Evolutionary conservation across 2,113 vertebrate species (phyloP), one percentile per base, ranked within the genome.

Genomic region (Corythornis cristatus): DNA sequence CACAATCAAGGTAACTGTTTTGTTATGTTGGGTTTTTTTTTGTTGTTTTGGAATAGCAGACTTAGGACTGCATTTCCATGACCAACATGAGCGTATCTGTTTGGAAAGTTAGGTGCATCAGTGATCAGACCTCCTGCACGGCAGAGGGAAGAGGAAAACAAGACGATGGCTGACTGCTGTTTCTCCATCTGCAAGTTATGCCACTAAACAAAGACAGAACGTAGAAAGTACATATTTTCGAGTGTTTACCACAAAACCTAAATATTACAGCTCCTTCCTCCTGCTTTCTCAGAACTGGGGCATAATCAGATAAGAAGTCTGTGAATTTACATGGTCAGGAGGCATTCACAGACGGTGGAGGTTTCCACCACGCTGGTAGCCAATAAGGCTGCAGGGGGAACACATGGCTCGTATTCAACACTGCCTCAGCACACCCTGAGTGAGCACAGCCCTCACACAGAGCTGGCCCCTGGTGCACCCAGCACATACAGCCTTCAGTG

Each of bases 271-370:
- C 90, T 85, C 62, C 62, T 85, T 91, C 77, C 31, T 86, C 66
- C 70, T 46, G 60, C 75, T 77, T 94, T 91, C 82, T 87, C 71
- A 89, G 89, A 85, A 92, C 54, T 48, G 56, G 75, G 87, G 46
- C 62, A 73, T 21, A 73, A 73, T 9, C 5, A 57, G 91, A 33
- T 70, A 91, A 91, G 54, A 73, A 74, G 87, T 45, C 82, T 83
- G 77, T 6, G 29, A 40, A 83, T 93, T 70, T 77, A 62, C 42
- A 42, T 1, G 78, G 67, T 90, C 87, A 77, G 91, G 75, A 60
- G 79, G 51, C 60, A 91, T 74, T 25, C 78, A 67, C 26, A 74
- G 89, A 86, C 12, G 1, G 66, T 19, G 40, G 89, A 80, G 78
- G 73, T 80, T 92, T 93, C 87, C 10, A 7, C 11, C 5, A 6